A percentile compares a stretch with the other conserved stretches of the same genome.
Evolutionary conservation across 2,113 vertebrate genomes (phyloP).

Genomic region (Amphilophus citrinellus): DNA sequence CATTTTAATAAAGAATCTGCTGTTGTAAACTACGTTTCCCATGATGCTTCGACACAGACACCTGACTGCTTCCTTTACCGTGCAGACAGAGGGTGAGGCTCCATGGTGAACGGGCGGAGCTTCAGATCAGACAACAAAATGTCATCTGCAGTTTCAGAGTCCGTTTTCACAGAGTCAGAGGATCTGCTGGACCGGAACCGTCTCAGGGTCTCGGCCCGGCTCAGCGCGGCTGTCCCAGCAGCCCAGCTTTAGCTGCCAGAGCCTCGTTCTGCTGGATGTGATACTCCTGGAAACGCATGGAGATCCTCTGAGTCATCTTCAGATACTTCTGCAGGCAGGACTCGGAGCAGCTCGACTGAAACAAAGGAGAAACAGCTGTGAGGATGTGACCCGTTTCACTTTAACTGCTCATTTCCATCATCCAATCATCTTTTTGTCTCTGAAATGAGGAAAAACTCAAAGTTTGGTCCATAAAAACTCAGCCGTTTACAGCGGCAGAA

Average conservation of each 20-base stretch:
- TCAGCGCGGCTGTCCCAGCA: slow-evolving; percentile 88
- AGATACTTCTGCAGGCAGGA: slow-evolving; percentile 98
- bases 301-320: slow-evolving; percentile 99
- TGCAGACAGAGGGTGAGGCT: too few species aligned
- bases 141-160: background rate
- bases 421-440: background rate
- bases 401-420: background rate
- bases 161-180: background rate
- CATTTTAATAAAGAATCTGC: background rate
- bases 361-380: background rate
- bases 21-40: slow-evolving; percentile 7
- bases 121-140: background rate
- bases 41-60: slow-evolving; percentile 23
- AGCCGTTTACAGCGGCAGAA: too few species aligned
- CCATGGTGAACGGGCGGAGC: background rate
- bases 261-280: slow-evolving; percentile 99
- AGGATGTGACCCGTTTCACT: background rate
- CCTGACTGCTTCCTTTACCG: background rate
- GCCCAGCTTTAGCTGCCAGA: slow-evolving; percentile 94
- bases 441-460: too few species aligned
- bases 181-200: background rate
- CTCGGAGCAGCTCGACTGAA: slow-evolving; percentile 91
- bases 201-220: too few species aligned
- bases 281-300: slow-evolving; percentile 98
- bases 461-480: too few species aligned